A percentile compares a stretch with the other conserved stretches of the same genome.
phyloP scores from a whole-genome alignment of 2,113 vertebrate species.

The Semnornis frantzii region DNA sequence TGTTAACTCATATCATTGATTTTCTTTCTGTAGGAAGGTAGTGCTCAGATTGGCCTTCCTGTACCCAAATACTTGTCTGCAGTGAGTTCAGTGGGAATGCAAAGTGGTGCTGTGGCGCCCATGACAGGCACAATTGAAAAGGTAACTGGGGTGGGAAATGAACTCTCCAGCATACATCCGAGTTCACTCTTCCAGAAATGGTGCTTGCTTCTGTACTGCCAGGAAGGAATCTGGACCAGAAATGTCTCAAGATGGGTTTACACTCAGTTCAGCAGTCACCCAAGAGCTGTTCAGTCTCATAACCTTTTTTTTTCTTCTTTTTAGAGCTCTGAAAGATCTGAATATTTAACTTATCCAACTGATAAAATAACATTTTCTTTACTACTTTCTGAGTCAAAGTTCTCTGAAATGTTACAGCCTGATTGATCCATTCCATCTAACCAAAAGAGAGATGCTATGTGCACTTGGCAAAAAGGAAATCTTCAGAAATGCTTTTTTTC shows the following conservation, averaged over 20 bases:
- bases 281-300: not conserved
- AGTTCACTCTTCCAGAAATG: not conserved
- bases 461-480: not conserved
- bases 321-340: not conserved
- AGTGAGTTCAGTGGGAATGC: conserved; percentile 74
- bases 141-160: conserved; percentile 69
- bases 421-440: not conserved
- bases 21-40: conserved; percentile 81
- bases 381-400: not conserved
- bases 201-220: not conserved
- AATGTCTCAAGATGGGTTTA: not conserved
- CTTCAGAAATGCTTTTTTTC: not conserved
- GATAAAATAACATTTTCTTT: not conserved
- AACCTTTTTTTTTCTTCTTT: not conserved
- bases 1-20: not conserved
- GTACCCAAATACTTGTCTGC: conserved; percentile 87
- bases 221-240: not conserved
- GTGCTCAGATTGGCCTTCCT: conserved; percentile 82
- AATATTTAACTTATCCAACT: not conserved
- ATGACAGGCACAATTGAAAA: conserved; percentile 98
- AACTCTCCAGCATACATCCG: not conserved
- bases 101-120: conserved; percentile 85
- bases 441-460: not conserved
- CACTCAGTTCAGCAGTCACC: not conserved
- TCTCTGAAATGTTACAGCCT: not conserved